Conservation (phyloP, 1,140 invertebrate genomes). For the Heliconius congener region DNA sequence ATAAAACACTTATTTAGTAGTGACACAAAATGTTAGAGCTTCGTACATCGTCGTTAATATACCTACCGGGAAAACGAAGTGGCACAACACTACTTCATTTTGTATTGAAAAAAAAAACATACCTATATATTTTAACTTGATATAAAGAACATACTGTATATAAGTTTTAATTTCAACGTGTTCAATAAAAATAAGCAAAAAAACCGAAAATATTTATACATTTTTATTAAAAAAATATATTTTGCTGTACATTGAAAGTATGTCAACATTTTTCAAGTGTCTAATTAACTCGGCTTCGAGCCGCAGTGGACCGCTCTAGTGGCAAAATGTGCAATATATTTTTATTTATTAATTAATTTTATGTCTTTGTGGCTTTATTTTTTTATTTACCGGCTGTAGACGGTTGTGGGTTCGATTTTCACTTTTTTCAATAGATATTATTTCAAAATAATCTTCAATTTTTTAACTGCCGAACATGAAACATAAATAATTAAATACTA, state of each 20-base stretch:
- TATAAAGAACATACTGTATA: no score
- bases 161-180: no score
- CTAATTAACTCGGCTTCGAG: conserved; percentile 2
- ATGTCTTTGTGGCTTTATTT: background rate
- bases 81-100: no score
- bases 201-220: background rate
- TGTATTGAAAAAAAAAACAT: no score
- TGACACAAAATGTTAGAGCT: no score
- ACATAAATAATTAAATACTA: no score
- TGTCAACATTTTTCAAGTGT: conserved; percentile 4
- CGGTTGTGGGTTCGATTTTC: background rate
- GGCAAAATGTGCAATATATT: background rate
- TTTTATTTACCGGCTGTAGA: background rate
- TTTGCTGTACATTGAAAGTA: background rate
- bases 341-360: background rate
- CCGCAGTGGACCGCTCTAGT: background rate
- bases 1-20: no score
- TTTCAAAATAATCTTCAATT: background rate
- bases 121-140: no score
- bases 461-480: no score
- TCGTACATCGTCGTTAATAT: no score
- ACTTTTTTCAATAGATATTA: background rate
- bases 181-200: background rate
- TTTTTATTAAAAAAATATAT: background rate
- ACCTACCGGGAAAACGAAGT: no score